phyloP scores from a whole-genome alignment of 1,140 invertebrate genomes.

The Gyrodactylus bullatarudis region DNA sequence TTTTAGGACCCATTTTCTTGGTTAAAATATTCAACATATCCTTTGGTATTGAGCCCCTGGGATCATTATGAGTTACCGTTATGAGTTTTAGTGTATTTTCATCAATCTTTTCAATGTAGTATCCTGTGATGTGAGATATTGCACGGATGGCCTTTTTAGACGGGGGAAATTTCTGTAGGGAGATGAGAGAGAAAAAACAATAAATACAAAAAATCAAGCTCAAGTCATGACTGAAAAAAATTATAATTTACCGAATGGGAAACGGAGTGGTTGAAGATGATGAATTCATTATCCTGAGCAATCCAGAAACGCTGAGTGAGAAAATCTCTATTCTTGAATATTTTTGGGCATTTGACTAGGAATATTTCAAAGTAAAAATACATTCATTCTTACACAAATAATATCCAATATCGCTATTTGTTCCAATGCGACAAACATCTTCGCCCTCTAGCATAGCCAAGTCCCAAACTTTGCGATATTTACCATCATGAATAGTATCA shows the following conservation, averaged over 20 bases:
- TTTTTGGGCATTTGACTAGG: not conserved
- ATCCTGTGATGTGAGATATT: not conserved
- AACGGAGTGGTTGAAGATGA: not conserved
- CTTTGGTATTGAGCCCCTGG: not conserved
- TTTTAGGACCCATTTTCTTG: not conserved
- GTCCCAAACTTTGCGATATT: constrained; percentile 8
- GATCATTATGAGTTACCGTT: not conserved
- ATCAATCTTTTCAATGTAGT: not conserved
- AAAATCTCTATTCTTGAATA: not conserved
- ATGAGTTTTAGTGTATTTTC: not conserved
- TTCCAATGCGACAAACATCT: constrained; percentile 8
- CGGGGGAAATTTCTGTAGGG: too few species aligned
- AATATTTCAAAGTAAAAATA: too few species aligned
- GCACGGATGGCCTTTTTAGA: not conserved
- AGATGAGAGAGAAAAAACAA: too few species aligned
- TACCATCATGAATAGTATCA: constrained; percentile 8
- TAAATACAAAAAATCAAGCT: too few species aligned
- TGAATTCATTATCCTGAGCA: not conserved
- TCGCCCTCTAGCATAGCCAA: not conserved
- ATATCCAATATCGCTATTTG: constrained; percentile 9
- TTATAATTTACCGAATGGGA: not conserved
- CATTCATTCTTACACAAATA: not conserved
- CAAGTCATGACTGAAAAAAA: too few species aligned
- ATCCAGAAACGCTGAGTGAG: not conserved
- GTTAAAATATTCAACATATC: not conserved